Evolutionary conservation across 2,888 invertebrate genomes (phyloP).

Genomic region (Trissolcus japonicus): DNA sequence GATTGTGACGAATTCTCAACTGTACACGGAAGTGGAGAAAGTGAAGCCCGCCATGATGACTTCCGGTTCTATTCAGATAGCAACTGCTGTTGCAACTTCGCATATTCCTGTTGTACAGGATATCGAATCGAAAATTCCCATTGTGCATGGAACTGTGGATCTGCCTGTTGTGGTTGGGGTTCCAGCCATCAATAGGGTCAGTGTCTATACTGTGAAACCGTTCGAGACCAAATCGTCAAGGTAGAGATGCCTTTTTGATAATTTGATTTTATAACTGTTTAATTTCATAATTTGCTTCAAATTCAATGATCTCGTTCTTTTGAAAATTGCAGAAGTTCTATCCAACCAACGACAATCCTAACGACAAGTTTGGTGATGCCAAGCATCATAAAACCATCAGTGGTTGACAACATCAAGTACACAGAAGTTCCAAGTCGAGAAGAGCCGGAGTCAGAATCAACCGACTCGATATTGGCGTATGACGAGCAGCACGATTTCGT

Average conservation of each 20-base stretch:
- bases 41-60: conserved; percentile 69
- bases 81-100: conserved; percentile 72
- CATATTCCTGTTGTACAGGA: conserved; percentile 72
- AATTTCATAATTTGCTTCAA: background rate
- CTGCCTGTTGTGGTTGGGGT: conserved; percentile 71
- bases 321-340: conserved; percentile 62
- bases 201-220: conserved; percentile 71
- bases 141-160: conserved; percentile 74
- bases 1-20: conserved; percentile 62
- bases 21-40: conserved; percentile 65
- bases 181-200: conserved; percentile 69
- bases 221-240: conserved; percentile 70
- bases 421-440: conserved; percentile 51
- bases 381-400: conserved; percentile 62
- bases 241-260: conserved; percentile 45
- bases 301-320: too few relatives aligned
- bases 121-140: conserved; percentile 73
- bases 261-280: background rate
- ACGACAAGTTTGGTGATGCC: conserved; percentile 66
- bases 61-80: conserved; percentile 74
- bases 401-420: conserved; percentile 61
- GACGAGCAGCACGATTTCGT: conserved; percentile 65
- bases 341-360: conserved; percentile 66
- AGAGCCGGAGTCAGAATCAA: conserved; percentile 55
- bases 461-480: conserved; percentile 53